Evolutionary conservation across 2,888 invertebrate species (phyloP).

Genomic region (Tethea ocularis): DNA sequence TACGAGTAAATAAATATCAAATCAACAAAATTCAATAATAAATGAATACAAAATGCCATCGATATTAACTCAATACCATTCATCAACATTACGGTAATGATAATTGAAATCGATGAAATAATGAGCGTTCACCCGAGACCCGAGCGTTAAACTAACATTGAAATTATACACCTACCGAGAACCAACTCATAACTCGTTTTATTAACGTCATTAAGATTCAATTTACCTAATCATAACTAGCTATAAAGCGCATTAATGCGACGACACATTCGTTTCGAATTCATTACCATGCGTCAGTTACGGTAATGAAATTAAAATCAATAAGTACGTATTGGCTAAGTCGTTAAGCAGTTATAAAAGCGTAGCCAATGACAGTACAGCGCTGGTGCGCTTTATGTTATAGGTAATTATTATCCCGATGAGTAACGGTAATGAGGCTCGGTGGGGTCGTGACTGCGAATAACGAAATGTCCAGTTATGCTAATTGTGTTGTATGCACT

Average conservation of each 20-base stretch:
- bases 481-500: conserved; percentile 23
- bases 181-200: background rate
- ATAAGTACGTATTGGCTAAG: background rate
- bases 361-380: background rate
- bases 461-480: conserved; percentile 24
- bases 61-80: background rate
- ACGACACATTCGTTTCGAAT: background rate
- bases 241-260: background rate
- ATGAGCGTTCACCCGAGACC: background rate
- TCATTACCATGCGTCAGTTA: background rate
- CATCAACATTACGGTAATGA: background rate
- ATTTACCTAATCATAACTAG: background rate
- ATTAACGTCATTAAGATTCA: background rate
- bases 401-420: conserved; percentile 26
- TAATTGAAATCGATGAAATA: background rate
- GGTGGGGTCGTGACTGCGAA: conserved; percentile 31
- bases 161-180: background rate
- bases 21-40: background rate
- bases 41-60: background rate
- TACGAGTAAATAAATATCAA: background rate
- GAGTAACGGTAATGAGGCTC: conserved; percentile 27
- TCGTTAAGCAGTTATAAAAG: background rate
- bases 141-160: background rate
- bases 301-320: background rate
- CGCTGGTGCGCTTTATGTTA: background rate